These are phyloP conservation scores for Anoplolepis gracilipes DNA, from an alignment of 1,140 invertebrate genomes.

Conservation along the genomic window DNA sequence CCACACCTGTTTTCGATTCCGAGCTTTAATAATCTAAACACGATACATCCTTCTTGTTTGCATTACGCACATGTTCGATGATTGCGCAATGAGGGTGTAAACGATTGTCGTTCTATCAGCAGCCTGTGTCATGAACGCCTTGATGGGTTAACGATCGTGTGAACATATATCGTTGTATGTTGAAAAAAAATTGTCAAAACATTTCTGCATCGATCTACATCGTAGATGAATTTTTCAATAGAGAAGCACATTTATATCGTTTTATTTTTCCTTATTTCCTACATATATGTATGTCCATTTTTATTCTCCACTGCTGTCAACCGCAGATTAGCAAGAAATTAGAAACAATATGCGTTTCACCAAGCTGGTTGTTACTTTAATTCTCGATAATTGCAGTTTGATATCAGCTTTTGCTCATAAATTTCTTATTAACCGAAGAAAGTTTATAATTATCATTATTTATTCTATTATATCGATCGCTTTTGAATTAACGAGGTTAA, in stretches of 20 bases:
- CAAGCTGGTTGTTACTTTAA: too few species aligned
- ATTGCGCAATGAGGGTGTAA: slow-evolving; percentile 54
- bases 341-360: too few species aligned
- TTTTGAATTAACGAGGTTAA: not conserved
- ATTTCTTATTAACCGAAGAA: too few species aligned
- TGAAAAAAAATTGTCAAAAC: not conserved
- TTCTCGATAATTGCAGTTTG: too few species aligned
- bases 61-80: slow-evolving; percentile 34
- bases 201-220: not conserved
- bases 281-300: too few species aligned
- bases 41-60: slow-evolving; percentile 37
- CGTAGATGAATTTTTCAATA: too few species aligned
- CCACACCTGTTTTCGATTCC: slow-evolving; percentile 70
- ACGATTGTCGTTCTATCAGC: not conserved
- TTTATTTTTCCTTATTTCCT: too few species aligned
- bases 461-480: not conserved
- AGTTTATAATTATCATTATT: too few species aligned
- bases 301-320: too few species aligned
- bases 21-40: slow-evolving; percentile 69
- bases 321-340: too few species aligned
- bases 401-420: too few species aligned
- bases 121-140: not conserved
- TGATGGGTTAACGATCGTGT: not conserved
- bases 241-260: too few species aligned
- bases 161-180: not conserved